Percentiles rank a stretch among this genome's conserved stretches.
phyloP scores from a whole-genome alignment of 2,113 vertebrate species.

The Psilopogon haemacephalus region DNA sequence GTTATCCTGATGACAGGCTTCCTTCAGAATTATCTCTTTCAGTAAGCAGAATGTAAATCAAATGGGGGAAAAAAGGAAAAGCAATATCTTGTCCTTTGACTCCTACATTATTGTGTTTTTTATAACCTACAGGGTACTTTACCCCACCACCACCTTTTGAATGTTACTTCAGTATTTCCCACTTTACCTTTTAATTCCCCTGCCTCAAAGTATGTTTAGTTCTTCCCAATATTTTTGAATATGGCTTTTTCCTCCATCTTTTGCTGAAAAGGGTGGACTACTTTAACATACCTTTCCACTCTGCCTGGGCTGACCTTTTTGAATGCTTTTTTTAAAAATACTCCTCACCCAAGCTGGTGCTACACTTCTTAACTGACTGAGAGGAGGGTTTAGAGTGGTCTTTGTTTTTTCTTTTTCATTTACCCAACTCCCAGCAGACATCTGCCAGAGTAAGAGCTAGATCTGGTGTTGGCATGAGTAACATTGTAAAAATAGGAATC shows the following conservation, averaged over 20 bases:
- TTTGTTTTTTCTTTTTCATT: constrained; percentile 22
- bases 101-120: constrained; percentile 53
- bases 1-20: constrained; percentile 60
- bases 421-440: constrained; percentile 29
- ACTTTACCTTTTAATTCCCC: background rate
- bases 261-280: constrained; percentile 16
- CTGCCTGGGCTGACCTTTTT: constrained; percentile 54
- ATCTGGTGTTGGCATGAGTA: background rate
- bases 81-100: constrained; percentile 72
- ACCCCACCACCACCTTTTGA: constrained; percentile 58
- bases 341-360: constrained; percentile 60
- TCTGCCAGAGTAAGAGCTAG: constrained; percentile 25
- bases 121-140: constrained; percentile 71
- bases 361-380: constrained; percentile 56
- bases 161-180: constrained; percentile 56
- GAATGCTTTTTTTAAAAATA: constrained; percentile 27
- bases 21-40: constrained; percentile 54
- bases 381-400: constrained; percentile 46
- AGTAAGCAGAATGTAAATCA: constrained; percentile 76
- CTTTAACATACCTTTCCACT: constrained; percentile 33
- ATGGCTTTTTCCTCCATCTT: constrained; percentile 41
- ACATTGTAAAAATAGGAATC: background rate
- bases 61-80: constrained; percentile 51
- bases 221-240: constrained; percentile 57
- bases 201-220: constrained; percentile 39